Evolutionary conservation across 2,888 invertebrate species (phyloP).

Genomic region (Nephrotoma appendiculata): DNA sequence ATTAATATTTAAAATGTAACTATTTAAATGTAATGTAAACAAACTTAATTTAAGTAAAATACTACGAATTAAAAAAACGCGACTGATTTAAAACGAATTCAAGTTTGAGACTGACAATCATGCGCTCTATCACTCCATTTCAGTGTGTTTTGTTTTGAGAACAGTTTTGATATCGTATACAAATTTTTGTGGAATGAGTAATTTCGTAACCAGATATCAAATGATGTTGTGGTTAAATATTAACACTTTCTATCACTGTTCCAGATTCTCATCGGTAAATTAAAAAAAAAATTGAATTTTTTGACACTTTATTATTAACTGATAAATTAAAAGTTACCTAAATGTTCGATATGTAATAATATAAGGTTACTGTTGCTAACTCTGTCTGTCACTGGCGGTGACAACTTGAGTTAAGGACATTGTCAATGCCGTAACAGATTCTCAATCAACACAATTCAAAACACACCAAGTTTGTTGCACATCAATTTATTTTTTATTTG

Average conservation of each 20-base stretch:
- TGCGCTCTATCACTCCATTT: not conserved
- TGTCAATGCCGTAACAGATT: too few species aligned
- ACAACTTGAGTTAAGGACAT: too few species aligned
- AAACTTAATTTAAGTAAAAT: not conserved
- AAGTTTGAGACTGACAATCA: not conserved
- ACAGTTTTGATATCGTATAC: not conserved
- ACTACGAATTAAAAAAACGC: not conserved
- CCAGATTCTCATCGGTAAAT: too few species aligned
- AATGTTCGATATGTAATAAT: too few species aligned
- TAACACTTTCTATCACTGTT: not conserved
- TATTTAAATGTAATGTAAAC: not conserved
- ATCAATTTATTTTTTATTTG: too few species aligned
- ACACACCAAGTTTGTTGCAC: too few species aligned
- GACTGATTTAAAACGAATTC: not conserved
- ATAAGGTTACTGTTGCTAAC: too few species aligned
- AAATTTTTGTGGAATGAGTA: not conserved
- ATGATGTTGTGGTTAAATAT: not conserved
- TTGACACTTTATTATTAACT: too few species aligned
- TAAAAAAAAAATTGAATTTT: too few species aligned
- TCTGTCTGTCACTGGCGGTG: too few species aligned
- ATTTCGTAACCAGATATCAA: not conserved
- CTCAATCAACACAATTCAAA: too few species aligned
- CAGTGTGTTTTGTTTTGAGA: not conserved
- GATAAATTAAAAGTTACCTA: too few species aligned
- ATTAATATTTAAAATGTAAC: not conserved